Conservation (phyloP, 2,797 vertebrate species). For the Pygocentrus nattereri region DNA sequence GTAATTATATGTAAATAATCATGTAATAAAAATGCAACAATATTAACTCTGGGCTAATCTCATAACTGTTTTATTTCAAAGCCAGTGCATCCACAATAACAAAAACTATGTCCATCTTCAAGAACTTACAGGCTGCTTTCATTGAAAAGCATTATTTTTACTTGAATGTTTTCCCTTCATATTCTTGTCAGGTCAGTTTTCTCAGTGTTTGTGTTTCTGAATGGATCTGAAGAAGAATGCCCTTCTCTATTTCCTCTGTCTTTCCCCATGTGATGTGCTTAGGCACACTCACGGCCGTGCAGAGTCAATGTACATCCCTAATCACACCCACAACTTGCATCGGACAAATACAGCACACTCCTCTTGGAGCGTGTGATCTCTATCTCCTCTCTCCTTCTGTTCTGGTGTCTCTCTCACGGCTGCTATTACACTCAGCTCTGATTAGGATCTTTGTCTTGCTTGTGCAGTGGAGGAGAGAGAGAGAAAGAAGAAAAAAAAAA, state of each 20-base stretch:
- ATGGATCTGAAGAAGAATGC: background rate
- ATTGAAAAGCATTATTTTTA: too few species aligned
- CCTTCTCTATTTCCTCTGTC: conserved; percentile 9
- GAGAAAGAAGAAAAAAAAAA: background rate
- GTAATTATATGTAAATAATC: too few species aligned
- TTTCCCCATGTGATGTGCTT: background rate
- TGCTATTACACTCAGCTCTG: conserved; percentile 76
- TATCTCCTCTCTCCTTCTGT: conserved; percentile 9
- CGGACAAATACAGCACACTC: background rate
- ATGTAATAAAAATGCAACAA: too few species aligned
- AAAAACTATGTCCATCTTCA: too few species aligned
- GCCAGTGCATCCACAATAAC: too few species aligned
- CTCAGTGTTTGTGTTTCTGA: too few species aligned
- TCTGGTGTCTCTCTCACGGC: conserved; percentile 38
- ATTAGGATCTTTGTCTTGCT: conserved; percentile 79
- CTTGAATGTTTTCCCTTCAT: too few species aligned
- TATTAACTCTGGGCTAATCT: too few species aligned
- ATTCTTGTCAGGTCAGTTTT: too few species aligned
- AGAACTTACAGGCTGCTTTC: too few species aligned
- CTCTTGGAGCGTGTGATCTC: conserved; percentile 10
- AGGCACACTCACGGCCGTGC: background rate
- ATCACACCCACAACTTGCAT: background rate
- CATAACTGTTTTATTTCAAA: too few species aligned
- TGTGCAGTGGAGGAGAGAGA: conserved; percentile 55
- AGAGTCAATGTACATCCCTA: background rate